phyloP scores from a whole-genome alignment of 2,113 vertebrate genomes.

The Clupea harengus region DNA sequence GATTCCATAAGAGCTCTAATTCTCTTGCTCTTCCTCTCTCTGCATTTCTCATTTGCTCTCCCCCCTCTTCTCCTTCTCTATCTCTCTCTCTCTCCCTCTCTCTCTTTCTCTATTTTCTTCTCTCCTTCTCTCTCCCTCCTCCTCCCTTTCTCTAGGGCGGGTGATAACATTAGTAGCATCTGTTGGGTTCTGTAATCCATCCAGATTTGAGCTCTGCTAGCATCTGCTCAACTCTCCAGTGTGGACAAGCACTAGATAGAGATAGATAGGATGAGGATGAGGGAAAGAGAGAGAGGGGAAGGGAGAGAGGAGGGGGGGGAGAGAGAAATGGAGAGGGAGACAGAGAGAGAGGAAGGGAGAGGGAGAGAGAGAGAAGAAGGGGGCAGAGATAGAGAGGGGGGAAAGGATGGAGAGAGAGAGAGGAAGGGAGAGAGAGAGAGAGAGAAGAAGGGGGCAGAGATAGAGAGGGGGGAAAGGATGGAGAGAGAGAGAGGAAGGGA shows the following conservation, averaged over 20 bases:
- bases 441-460: neutral
- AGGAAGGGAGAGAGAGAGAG: neutral
- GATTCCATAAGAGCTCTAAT: constrained; percentile 16
- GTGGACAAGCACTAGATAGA: constrained; percentile 26
- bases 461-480: constrained; percentile 19
- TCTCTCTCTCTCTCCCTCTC: neutral
- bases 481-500: neutral
- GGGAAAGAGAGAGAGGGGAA: constrained; percentile 1
- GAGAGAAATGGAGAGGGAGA: neutral
- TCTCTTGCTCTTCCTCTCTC: neutral
- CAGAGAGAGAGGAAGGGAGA: constrained; percentile 9
- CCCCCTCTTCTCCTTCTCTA: neutral
- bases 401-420: neutral
- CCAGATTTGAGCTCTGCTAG: constrained; percentile 33
- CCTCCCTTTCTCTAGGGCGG: constrained; percentile 11
- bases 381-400: constrained; percentile 18
- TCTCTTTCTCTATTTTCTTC: constrained; percentile 4
- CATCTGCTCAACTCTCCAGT: constrained; percentile 33
- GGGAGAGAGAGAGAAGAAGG: neutral
- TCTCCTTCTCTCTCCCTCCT: constrained; percentile 7
- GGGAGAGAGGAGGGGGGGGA: neutral
- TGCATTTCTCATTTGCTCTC: neutral
- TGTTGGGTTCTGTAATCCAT: constrained; percentile 41
- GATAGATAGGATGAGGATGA: neutral
- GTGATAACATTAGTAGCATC: constrained; percentile 40